Conservation (phyloP, 2,797 vertebrate species). For the Leuciscus waleckii region DNA sequence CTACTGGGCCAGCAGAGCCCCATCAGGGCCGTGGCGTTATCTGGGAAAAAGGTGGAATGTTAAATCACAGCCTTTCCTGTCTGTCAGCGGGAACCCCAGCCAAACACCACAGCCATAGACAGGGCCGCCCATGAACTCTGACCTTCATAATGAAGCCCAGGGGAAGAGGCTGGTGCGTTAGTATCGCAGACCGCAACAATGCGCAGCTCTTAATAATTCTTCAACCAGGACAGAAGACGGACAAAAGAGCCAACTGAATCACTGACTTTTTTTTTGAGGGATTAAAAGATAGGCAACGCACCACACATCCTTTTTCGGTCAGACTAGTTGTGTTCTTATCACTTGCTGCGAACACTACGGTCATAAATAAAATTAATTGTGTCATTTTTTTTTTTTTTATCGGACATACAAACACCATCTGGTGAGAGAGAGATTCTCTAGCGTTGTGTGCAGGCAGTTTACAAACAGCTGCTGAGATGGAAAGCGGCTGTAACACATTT, state of each 20-base stretch:
- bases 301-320: constrained; percentile 14
- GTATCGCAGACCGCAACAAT: constrained; percentile 9
- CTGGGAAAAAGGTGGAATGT: constrained; percentile 81
- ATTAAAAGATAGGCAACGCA: background rate
- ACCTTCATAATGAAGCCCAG: constrained; percentile 53
- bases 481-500: constrained; percentile 48
- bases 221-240: constrained; percentile 1
- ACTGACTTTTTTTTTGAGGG: background rate
- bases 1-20: constrained; percentile 60
- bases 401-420: constrained; percentile 48
- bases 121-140: constrained; percentile 53
- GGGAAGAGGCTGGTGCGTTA: constrained; percentile 11
- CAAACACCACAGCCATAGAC: constrained; percentile 61
- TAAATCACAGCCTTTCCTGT: constrained; percentile 74
- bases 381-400: background rate
- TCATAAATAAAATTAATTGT: constrained; percentile 48
- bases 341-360: constrained; percentile 13
- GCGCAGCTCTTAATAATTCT: background rate
- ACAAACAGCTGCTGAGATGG: constrained; percentile 55
- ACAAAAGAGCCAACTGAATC: background rate
- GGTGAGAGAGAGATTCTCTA: constrained; percentile 44
- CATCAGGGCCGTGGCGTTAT: constrained; percentile 75
- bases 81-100: constrained; percentile 63
- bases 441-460: constrained; percentile 54
- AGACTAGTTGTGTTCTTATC: constrained; percentile 30